phyloP scores from a whole-genome alignment of 2,888 invertebrate species.

The Neoitamus cyanurus region DNA sequence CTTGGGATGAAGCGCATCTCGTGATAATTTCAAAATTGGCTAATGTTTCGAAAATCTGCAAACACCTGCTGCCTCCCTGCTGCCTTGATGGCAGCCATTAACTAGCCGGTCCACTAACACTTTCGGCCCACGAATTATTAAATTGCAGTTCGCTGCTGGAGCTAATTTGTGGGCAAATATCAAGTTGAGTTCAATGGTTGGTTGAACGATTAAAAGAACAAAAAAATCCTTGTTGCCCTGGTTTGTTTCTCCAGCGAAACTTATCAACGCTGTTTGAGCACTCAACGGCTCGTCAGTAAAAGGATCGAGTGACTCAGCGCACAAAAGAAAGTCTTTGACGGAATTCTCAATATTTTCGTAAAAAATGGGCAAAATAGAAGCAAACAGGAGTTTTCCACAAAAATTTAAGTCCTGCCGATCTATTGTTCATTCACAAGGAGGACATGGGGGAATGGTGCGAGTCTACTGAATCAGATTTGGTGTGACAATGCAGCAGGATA shows the following conservation, averaged over 20 bases:
- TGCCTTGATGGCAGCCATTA: slow-evolving; percentile 6
- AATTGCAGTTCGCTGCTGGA: not conserved
- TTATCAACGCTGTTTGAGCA: slow-evolving; percentile 21
- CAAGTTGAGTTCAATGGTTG: not conserved
- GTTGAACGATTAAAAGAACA: not conserved
- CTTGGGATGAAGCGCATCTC: not conserved
- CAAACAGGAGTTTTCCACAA: slow-evolving; percentile 15
- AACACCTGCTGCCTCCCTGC: slow-evolving; percentile 7
- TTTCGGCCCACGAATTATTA: not conserved
- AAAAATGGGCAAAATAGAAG: slow-evolving; percentile 20
- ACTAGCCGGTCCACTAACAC: not conserved
- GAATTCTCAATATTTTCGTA: slow-evolving; percentile 12
- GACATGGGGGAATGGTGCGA: not conserved
- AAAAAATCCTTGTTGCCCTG: not conserved
- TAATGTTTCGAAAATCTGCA: not conserved
- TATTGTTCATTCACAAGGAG: not conserved
- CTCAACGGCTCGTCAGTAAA: slow-evolving; percentile 28
- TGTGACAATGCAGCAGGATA: slow-evolving; percentile 28
- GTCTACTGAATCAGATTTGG: not conserved
- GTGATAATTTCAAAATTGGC: slow-evolving; percentile 24
- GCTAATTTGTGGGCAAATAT: not conserved
- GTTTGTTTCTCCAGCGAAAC: not conserved
- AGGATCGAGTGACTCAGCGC: not conserved
- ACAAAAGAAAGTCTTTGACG: not conserved
- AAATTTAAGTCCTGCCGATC: slow-evolving; percentile 17